These are phyloP conservation scores for Microhierax caerulescens DNA, from an alignment of 2,797 vertebrate genomes.

Conservation along the genomic window DNA sequence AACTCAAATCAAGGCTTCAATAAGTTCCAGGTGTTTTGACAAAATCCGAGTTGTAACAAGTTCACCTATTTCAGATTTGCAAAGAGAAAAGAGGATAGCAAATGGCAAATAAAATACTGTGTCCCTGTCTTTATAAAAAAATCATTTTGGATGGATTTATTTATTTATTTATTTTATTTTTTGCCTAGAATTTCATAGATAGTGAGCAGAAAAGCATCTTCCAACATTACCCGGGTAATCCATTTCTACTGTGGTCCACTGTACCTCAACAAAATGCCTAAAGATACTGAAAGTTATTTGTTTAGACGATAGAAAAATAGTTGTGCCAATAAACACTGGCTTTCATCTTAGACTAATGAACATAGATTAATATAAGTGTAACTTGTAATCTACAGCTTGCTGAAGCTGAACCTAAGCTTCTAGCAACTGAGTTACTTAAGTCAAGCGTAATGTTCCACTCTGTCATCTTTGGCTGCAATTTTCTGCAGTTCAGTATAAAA, in stretches of 20 bases:
- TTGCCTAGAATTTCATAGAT: neutral
- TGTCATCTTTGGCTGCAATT: neutral
- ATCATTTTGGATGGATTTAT: neutral
- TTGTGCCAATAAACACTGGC: neutral
- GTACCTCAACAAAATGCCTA: neutral
- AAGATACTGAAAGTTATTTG: neutral
- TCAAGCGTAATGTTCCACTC: neutral
- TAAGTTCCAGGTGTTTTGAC: neutral
- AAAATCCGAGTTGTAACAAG: neutral
- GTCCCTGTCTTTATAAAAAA: neutral
- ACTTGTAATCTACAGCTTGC: neutral
- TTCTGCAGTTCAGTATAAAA: neutral
- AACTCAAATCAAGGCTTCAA: neutral
- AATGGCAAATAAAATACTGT: neutral
- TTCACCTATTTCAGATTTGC: neutral
- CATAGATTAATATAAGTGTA: neutral
- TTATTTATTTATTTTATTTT: neutral
- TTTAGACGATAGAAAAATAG: neutral
- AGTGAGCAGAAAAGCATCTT: neutral
- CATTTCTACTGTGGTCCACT: neutral
- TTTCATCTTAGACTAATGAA: neutral
- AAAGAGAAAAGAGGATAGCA: neutral
- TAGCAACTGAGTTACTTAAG: neutral
- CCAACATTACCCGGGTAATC: neutral
- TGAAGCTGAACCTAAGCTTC: neutral